phyloP scores from a whole-genome alignment of 1,140 invertebrate species.

The Brachionus manjavacas region DNA sequence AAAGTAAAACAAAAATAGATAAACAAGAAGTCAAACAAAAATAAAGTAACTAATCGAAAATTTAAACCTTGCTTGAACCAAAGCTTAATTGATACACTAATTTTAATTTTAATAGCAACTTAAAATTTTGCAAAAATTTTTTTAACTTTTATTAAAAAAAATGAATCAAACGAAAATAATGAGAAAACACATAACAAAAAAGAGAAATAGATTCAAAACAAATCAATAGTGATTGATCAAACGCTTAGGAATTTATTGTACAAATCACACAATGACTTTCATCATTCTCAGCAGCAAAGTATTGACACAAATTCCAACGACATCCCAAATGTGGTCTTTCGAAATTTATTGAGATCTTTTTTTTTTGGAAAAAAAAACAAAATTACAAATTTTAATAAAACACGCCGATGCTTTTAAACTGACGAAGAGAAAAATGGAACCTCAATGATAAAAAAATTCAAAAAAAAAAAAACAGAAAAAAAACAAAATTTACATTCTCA shows the following conservation, averaged over 20 bases:
- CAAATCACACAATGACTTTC: neutral
- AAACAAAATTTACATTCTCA: conserved; percentile 26
- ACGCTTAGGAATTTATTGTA: neutral
- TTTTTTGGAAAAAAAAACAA: neutral
- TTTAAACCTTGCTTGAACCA: neutral
- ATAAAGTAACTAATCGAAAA: neutral
- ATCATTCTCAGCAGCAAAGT: neutral
- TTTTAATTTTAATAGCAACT: neutral
- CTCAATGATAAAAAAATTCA: neutral
- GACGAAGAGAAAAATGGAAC: neutral
- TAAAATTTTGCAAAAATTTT: neutral
- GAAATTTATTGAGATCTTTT: neutral
- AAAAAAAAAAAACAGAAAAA: neutral
- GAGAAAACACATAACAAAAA: neutral
- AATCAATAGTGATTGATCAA: conserved; percentile 4
- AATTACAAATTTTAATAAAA: neutral
- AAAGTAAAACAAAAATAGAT: neutral
- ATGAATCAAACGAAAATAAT: neutral
- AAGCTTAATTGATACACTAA: neutral
- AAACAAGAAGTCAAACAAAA: conserved; percentile 1
- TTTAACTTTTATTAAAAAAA: neutral
- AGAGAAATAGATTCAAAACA: neutral
- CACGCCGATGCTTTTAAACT: conserved; percentile 8
- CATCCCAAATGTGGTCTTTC: neutral
- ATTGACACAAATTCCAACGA: neutral